Percentiles rank a stretch among this genome's conserved stretches.
Conservation (phyloP, 92 coral and sea anemone species). For the Epizoanthus fatuus region DNA sequence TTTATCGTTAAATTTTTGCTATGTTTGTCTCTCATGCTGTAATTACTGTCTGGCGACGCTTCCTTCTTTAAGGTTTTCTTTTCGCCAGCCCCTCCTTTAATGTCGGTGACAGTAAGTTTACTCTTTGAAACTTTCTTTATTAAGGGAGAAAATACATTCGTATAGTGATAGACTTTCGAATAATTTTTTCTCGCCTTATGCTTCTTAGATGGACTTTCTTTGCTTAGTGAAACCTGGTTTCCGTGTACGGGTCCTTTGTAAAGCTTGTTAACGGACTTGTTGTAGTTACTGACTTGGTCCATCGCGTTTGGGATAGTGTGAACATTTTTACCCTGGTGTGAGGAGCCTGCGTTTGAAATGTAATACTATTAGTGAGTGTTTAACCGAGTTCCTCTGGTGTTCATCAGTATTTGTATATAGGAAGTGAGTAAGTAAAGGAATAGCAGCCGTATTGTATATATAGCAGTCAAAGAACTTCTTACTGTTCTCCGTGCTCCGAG, state of each 20-base stretch:
- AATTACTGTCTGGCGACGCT: background rate
- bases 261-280: background rate
- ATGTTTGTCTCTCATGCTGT: too few species aligned
- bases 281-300: too few species aligned
- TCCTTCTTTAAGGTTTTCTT: constrained; percentile 1
- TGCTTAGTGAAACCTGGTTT: background rate
- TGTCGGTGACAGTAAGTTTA: background rate
- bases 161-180: background rate
- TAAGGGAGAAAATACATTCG: background rate
- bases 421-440: too few species aligned
- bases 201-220: background rate
- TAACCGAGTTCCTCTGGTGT: background rate
- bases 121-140: background rate
- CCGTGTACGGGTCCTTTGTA: background rate
- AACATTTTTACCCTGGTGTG: too few species aligned
- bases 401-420: too few species aligned
- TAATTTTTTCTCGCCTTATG: background rate
- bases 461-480: too few species aligned
- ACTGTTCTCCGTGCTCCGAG: too few species aligned
- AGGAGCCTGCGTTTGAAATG: background rate
- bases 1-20: too few species aligned
- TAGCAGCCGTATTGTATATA: too few species aligned
- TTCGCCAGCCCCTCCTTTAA: too few species aligned
- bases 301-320: background rate
- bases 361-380: background rate